Conservation (phyloP, 2,888 invertebrate species). For the Drosophila recens region DNA sequence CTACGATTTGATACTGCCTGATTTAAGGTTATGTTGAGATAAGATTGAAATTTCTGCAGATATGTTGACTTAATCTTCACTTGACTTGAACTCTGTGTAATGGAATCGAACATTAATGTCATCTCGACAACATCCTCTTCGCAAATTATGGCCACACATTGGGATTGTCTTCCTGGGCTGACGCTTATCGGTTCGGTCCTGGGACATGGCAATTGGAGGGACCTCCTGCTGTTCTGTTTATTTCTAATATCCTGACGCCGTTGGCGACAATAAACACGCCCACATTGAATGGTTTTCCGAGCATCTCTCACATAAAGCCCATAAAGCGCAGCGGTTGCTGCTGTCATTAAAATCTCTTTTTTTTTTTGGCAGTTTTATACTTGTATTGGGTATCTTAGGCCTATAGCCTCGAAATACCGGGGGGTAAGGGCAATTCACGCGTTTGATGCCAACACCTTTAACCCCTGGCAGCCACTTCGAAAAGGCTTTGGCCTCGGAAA, state of each 20-base stretch:
- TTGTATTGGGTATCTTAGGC: slow-evolving; percentile 52
- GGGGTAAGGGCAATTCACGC: slow-evolving; percentile 58
- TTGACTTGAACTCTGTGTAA: not conserved
- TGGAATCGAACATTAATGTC: slow-evolving; percentile 40
- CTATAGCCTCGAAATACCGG: slow-evolving; percentile 29
- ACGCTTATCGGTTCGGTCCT: slow-evolving; percentile 52
- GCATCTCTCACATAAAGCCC: slow-evolving; percentile 55
- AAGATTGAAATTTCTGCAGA: slow-evolving; percentile 8
- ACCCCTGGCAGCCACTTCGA: slow-evolving; percentile 51
- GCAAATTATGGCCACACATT: slow-evolving; percentile 44
- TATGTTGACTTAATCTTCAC: slow-evolving; percentile 11
- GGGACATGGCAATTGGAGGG: slow-evolving; percentile 24
- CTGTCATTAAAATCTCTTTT: slow-evolving; percentile 80
- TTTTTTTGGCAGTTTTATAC: slow-evolving; percentile 62
- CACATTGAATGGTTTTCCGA: slow-evolving; percentile 52
- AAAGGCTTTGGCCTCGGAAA: slow-evolving; percentile 44
- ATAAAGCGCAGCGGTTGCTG: slow-evolving; percentile 75
- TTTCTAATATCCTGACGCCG: slow-evolving; percentile 76
- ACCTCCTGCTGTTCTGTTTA: slow-evolving; percentile 70
- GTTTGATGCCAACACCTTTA: slow-evolving; percentile 69
- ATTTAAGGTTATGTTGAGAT: slow-evolving; percentile 1
- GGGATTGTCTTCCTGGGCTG: slow-evolving; percentile 30
- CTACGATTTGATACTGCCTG: not conserved
- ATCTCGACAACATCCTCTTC: slow-evolving; percentile 27
- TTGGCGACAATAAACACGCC: slow-evolving; percentile 76